Evolutionary conservation across 2,888 invertebrate genomes (phyloP).

Genomic region (Elysia crispata): DNA sequence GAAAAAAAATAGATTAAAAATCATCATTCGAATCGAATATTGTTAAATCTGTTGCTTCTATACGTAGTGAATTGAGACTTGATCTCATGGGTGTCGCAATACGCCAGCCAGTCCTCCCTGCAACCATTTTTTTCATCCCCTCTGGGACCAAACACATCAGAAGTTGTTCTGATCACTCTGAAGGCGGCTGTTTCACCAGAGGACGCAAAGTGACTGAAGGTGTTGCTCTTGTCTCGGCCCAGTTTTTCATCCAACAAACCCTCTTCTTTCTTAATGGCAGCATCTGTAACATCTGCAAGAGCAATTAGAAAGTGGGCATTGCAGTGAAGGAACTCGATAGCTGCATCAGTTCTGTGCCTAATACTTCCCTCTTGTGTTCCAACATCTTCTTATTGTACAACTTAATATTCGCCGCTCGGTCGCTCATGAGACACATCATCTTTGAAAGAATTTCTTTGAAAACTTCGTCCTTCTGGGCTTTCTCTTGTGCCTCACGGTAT

Average conservation of each 20-base stretch:
- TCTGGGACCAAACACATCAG: constrained; percentile 13
- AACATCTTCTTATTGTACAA: constrained; percentile 34
- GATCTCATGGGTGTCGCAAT: background rate
- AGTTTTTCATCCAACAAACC: background rate
- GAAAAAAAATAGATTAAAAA: too few relatives aligned
- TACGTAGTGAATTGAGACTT: constrained; percentile 15
- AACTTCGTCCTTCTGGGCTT: background rate
- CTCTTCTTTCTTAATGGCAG: background rate
- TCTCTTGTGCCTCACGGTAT: background rate
- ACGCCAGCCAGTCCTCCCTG: constrained; percentile 27
- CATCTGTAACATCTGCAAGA: constrained; percentile 13
- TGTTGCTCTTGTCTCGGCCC: constrained; percentile 2
- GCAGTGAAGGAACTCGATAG: constrained; percentile 26
- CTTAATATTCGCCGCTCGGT: constrained; percentile 16
- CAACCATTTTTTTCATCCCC: constrained; percentile 34
- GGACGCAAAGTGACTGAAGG: background rate
- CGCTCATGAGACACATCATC: constrained; percentile 26
- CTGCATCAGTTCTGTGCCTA: constrained; percentile 19
- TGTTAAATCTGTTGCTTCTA: constrained; percentile 36
- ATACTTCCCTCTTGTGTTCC: constrained; percentile 9
- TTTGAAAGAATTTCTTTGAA: too few relatives aligned
- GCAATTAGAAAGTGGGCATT: constrained; percentile 37
- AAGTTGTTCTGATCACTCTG: constrained; percentile 11
- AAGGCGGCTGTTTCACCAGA: constrained; percentile 19
- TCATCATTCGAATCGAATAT: too few relatives aligned